phyloP scores from a whole-genome alignment of 2,113 vertebrate species.

The Geococcyx californianus region DNA sequence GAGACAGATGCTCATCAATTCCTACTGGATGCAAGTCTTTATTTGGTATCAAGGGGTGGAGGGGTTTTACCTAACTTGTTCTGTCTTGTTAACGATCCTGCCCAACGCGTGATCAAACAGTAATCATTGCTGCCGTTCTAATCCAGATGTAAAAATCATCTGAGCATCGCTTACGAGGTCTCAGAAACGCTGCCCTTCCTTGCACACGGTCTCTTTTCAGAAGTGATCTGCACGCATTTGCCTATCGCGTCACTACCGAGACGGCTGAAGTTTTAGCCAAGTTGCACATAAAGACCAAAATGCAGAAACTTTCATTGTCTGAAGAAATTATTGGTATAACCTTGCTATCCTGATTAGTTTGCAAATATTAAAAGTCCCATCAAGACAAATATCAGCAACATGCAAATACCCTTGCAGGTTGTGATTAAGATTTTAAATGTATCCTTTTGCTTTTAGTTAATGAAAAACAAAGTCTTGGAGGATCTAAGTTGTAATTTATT shows the following conservation, averaged over 20 bases:
- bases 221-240: background rate
- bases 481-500: constrained; percentile 97
- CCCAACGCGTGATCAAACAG: constrained; percentile 39
- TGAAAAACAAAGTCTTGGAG: constrained; percentile 98
- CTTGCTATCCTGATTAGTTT: constrained; percentile 86
- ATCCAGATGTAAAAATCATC: constrained; percentile 68
- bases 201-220: background rate
- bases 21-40: constrained; percentile 46
- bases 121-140: constrained; percentile 13
- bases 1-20: constrained; percentile 56
- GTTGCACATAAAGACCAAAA: constrained; percentile 72
- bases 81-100: constrained; percentile 51
- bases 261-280: constrained; percentile 60
- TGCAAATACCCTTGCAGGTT: constrained; percentile 96
- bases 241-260: background rate
- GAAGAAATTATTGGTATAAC: constrained; percentile 85
- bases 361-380: constrained; percentile 85
- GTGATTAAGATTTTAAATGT: constrained; percentile 97
- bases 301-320: constrained; percentile 77
- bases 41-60: background rate
- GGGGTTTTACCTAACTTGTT: constrained; percentile 61
- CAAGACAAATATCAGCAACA: constrained; percentile 92
- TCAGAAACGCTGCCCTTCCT: constrained; percentile 16
- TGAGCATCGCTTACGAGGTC: constrained; percentile 20
- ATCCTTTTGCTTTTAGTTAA: constrained; percentile 97